These are phyloP conservation scores for Lepidurus arcticus DNA, from an alignment of 1,140 invertebrate genomes.

Conservation along the genomic window DNA sequence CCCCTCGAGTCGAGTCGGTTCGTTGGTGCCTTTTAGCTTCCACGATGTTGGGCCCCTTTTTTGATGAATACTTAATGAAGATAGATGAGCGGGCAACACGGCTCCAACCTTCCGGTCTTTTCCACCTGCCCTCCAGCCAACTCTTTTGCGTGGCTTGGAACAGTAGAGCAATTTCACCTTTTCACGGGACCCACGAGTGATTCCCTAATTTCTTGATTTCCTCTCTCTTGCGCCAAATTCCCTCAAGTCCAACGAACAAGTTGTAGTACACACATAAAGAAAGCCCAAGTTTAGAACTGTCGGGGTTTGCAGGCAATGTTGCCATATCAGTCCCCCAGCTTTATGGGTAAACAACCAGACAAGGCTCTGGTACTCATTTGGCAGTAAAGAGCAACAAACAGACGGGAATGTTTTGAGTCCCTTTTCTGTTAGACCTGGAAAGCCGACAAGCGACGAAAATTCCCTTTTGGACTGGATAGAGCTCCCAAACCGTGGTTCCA, in stretches of 20 bases:
- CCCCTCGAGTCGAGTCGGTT: not conserved
- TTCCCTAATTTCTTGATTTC: not conserved
- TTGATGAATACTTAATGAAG: constrained; percentile 20
- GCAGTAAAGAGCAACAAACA: constrained; percentile 13
- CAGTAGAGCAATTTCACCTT: not conserved
- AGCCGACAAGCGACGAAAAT: constrained; percentile 1
- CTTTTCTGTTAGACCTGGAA: not conserved
- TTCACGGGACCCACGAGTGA: not conserved
- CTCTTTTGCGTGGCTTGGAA: not conserved
- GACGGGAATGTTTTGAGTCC: not conserved
- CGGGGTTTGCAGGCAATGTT: not conserved
- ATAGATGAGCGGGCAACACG: constrained; percentile 2
- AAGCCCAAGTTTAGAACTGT: too few relatives aligned
- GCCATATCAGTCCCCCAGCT: not conserved
- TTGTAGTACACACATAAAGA: too few relatives aligned
- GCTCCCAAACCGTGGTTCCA: not conserved
- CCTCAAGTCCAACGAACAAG: too few relatives aligned
- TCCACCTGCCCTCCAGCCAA: constrained; percentile 10
- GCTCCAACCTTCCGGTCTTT: constrained; percentile 20
- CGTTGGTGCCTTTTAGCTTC: constrained; percentile 4
- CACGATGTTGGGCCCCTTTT: not conserved
- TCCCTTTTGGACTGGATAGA: not conserved
- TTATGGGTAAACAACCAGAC: constrained; percentile 2
- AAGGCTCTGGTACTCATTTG: not conserved
- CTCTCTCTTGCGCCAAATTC: not conserved